A percentile compares a stretch with the other conserved stretches of the same genome.
These are phyloP conservation scores for Struthidea cinerea DNA, from an alignment of 2,113 vertebrate species.

Conservation along the genomic window DNA sequence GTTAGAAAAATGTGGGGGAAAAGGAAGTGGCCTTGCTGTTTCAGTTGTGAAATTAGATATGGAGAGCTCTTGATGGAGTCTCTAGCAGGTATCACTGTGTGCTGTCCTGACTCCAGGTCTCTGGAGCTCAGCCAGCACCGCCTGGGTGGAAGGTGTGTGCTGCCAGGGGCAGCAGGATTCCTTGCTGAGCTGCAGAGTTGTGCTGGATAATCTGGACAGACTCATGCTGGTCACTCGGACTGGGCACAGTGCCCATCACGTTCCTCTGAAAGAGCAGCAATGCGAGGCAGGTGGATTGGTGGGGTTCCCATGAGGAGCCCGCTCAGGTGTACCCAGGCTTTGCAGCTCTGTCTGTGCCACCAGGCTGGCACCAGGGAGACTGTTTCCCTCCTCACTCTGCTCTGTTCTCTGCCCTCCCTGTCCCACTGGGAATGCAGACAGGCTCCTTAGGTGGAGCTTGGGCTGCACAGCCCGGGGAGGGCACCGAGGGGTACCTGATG, in stretches of 20 bases:
- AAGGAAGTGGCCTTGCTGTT: neutral
- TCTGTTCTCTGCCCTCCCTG: neutral
- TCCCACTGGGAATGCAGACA: neutral
- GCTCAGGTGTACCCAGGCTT: neutral
- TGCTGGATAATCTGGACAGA: neutral
- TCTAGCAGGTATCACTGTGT: fast-evolving
- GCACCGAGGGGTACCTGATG: fast-evolving
- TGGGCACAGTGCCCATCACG: fast-evolving
- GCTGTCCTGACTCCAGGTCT: neutral
- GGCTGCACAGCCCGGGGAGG: neutral
- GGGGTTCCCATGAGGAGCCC: neutral
- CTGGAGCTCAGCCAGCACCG: neutral
- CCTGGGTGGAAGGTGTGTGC: neutral
- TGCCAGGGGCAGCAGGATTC: neutral
- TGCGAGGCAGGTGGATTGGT: neutral
- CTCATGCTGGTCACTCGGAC: neutral
- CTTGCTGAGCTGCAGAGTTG: neutral
- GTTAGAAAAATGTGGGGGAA: neutral
- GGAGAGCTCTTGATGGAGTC: neutral
- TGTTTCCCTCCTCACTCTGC: neutral
- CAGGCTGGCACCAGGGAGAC: neutral
- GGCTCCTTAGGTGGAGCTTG: neutral
- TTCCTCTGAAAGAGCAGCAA: neutral
- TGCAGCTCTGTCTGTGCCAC: neutral
- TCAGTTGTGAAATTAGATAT: neutral